Evolutionary conservation across 2,797 vertebrate species (phyloP).

Genomic region (Chromis chromis): DNA sequence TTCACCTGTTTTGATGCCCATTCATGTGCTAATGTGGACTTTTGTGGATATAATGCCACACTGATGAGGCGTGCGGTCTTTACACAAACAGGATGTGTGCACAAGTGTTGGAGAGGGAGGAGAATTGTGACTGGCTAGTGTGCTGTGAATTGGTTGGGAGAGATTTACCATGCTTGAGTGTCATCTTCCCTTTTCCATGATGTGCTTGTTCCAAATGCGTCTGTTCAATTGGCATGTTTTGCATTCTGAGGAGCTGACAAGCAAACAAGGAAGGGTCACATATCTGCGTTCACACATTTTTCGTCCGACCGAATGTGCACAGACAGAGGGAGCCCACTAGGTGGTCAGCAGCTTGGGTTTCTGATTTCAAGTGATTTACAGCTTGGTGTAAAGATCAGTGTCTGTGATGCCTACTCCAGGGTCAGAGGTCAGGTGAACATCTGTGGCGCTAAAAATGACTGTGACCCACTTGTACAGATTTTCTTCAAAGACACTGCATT

Average conservation of each 20-base stretch:
- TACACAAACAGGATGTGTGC: constrained; percentile 43
- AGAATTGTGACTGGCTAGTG: constrained; percentile 1
- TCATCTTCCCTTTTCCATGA: constrained; percentile 11
- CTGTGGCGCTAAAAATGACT: constrained; percentile 41
- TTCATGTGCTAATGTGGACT: constrained; percentile 80
- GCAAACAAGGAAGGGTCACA: constrained; percentile 20
- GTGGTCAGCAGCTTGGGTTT: constrained; percentile 18
- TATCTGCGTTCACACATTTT: background rate
- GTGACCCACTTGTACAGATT: constrained; percentile 40
- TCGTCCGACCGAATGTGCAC: background rate
- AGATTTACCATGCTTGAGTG: background rate
- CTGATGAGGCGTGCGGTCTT: constrained; percentile 55
- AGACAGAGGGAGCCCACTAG: background rate
- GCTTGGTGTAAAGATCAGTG: constrained; percentile 9
- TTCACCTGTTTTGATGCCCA: constrained; percentile 64
- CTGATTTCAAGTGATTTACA: constrained; percentile 27
- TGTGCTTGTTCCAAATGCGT: background rate
- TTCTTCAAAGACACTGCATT: constrained; percentile 33
- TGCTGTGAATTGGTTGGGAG: constrained; percentile 3
- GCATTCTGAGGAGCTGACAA: constrained; percentile 6
- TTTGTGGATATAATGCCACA: constrained; percentile 57
- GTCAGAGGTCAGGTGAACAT: constrained; percentile 48
- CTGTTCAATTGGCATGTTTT: constrained; percentile 1
- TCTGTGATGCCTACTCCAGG: constrained; percentile 1
- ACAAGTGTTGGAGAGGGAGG: constrained; percentile 15